A percentile compares a stretch with the other conserved stretches of the same genome.
Evolutionary conservation across 2,113 vertebrate genomes (phyloP).

Genomic region (Urocynchramus pylzowi): DNA sequence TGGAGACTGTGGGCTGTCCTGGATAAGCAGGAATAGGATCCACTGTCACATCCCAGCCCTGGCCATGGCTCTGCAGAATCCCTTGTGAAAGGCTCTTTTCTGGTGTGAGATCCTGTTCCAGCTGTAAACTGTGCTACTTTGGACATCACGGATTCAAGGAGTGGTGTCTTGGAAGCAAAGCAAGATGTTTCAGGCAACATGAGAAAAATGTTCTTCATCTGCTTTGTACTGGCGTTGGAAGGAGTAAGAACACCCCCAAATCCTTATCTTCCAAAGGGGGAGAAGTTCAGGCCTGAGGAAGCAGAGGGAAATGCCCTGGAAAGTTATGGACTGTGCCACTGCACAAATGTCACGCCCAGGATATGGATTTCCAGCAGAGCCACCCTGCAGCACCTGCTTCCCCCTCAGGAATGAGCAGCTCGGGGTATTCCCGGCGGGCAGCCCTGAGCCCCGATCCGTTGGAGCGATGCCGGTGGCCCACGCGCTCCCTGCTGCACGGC

Average conservation of each 20-base stretch:
- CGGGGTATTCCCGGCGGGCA: rapidly evolving
- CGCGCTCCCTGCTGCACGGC: background rate
- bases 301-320: background rate
- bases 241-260: background rate
- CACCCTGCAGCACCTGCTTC: background rate
- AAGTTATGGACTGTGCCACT: background rate
- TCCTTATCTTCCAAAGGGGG: background rate
- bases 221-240: rapidly evolving
- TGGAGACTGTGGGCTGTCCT: background rate
- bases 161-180: background rate
- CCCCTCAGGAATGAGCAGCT: background rate
- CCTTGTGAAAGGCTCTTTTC: background rate
- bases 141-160: rapidly evolving
- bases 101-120: background rate
- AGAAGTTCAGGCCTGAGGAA: background rate
- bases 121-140: background rate
- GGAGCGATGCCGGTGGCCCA: background rate
- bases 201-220: background rate
- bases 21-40: background rate
- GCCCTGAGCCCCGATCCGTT: rapidly evolving
- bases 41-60: background rate
- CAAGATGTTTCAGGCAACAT: background rate
- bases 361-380: background rate
- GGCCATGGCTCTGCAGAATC: background rate
- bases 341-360: background rate